Base-by-base conservation (phyloP, 2,797 vertebrate genomes). In the Chaetodon trifasciatus region DNA sequence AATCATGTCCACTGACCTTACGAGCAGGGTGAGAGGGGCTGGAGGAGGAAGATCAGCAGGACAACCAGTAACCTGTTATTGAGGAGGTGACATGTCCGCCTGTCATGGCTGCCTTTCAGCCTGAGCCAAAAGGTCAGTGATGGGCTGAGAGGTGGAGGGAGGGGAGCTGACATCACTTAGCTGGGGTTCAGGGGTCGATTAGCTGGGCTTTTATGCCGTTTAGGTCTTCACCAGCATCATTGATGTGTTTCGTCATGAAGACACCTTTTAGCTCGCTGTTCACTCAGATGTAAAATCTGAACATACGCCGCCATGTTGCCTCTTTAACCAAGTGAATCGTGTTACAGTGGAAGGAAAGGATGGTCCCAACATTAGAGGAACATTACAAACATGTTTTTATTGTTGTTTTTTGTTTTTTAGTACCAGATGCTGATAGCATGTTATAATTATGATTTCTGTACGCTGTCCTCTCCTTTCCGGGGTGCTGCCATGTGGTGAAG, bases 1-100 rank as follows among this genome's bases (percentile, higher is more conserved):
- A 78, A 83, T 86, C 69, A 65, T 74, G 85, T 68, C 32, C 52
- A 1, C 72, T 83, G 91, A 90, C 91, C 87, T 88, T 66, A 78
- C 10, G 8, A 80, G 76, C 55, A 65, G 24, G 69, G 81, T 47
- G 75, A 77, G 81, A 74, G 76, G 79, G 28, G 71, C 62, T 1
- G 75, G 82, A 80, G 75, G 86, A 85, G 70, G 76, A 76, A 46
- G 74, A 79, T 42, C 83, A 79, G 86, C 74, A 17, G 86, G 89
- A 81, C 49, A 75, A 82, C 66, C 46, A 71, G 58, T 37, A 80
- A 76, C 85, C 83, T 85, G 69, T 89, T 81, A 85, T 67, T 83
- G 73, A 81, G 78, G 69, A 81, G 86, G 80, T 49, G 86, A 90
- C 85, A 82, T 76, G 40, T 80, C 69, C 79, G 82, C 84, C 84